These are phyloP conservation scores for Sula dactylatra DNA, from an alignment of 2,113 vertebrate species.

Conservation along the genomic window DNA sequence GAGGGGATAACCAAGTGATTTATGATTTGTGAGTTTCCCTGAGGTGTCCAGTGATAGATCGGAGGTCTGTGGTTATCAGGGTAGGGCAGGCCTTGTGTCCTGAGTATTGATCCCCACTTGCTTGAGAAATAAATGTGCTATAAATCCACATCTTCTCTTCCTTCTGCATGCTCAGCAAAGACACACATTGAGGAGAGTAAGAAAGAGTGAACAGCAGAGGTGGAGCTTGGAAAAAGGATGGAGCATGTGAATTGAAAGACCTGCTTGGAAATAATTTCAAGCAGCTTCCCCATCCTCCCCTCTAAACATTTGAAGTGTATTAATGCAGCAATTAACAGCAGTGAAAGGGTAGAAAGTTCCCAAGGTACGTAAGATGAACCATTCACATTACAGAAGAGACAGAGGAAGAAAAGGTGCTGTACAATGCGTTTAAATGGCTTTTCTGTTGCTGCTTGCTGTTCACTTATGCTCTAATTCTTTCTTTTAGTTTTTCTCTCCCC, in stretches of 20 bases:
- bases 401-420: constrained; percentile 12
- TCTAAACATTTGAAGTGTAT: constrained; percentile 29
- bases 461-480: not conserved
- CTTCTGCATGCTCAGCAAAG: constrained; percentile 55
- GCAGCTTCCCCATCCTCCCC: not conserved
- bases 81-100: constrained; percentile 56
- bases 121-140: constrained; percentile 60
- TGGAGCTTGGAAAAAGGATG: not conserved
- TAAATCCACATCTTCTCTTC: constrained; percentile 44
- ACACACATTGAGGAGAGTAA: not conserved
- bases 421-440: not conserved
- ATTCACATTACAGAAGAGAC: constrained; percentile 4
- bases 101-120: constrained; percentile 65
- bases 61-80: constrained; percentile 60
- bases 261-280: constrained; percentile 29
- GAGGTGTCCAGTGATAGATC: constrained; percentile 59
- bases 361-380: not conserved
- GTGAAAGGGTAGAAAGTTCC: not conserved
- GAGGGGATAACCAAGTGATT: not conserved
- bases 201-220: not conserved
- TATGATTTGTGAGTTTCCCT: constrained; percentile 14
- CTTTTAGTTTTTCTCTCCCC: not conserved
- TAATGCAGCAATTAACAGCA: constrained; percentile 54
- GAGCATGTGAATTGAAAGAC: not conserved
- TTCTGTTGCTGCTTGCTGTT: not conserved